Base-by-base conservation (phyloP, 37 sponge, comb jelly and placozoan genomes). In the Bolinopsis microptera region DNA sequence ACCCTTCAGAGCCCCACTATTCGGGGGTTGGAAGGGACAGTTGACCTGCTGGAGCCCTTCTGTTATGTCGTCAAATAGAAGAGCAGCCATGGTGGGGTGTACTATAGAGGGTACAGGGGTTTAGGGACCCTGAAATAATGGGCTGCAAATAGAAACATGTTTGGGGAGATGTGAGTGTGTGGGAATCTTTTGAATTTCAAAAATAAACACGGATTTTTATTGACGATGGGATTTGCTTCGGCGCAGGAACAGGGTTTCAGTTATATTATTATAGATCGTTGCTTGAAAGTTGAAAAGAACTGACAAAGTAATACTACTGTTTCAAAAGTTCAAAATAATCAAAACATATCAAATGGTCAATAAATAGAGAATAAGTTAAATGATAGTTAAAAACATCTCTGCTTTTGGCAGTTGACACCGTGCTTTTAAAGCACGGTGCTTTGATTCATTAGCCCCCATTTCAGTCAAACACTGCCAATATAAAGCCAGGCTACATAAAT, bases 61-160 rank as follows among this genome's bases (percentile, higher is more conserved):
- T 35, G 38, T 36, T 8, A 80, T 80, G 82, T 80, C 82, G 32
- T 80, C 82, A 30, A 80, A 80, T 22, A 80, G 82, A 0, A 80
- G 38, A 16, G 35, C 21, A 13, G 82, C 82, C 82, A 80, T 80
- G 82, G 26, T 5, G 31, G 27, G 26, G 75, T 13, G 9, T 5
- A 13, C 61, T 48, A 48, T 5, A 48, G 61, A 13, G 13, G 61
- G 61, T 48, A 48, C 61, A 48, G 61, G n/a, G n/a, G 61, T 48
- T 48, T 48, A 48, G 61, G 61, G 61, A 48, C 9, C 61, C 61
- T 48, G 61, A 48, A 48, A 48, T 48, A 48, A 13, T 48, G 61
- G 61, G 61, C 61, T 18, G 61, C 9, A 48, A 48, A 13, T 5
- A 48, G 61, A 13, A 18, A 48, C 61, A 48, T 5, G 61, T 48